phyloP scores from a whole-genome alignment of 2,113 vertebrate genomes.

The Stictonetta naevosa region DNA sequence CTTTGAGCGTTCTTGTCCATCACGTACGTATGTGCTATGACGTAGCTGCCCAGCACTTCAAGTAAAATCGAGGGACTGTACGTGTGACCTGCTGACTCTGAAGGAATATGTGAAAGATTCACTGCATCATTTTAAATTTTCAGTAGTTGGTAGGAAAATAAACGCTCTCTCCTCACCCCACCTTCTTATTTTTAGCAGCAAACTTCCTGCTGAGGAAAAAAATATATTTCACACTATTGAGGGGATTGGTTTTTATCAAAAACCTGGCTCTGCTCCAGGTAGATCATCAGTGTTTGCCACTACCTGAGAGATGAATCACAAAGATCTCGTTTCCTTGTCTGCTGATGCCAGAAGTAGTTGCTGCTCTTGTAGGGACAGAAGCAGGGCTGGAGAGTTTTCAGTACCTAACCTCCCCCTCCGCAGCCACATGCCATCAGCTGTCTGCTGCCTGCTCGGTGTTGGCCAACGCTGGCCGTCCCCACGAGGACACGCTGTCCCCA shows the following conservation, averaged over 20 bases:
- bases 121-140: not conserved
- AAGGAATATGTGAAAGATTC: slow-evolving; percentile 32
- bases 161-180: slow-evolving; percentile 2
- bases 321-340: not conserved
- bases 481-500: not conserved
- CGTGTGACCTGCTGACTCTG: slow-evolving; percentile 15
- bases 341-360: accelerated
- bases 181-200: slow-evolving; percentile 48
- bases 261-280: slow-evolving; percentile 17
- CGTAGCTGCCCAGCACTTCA: accelerated
- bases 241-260: not conserved
- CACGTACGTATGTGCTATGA: not conserved
- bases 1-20: not conserved
- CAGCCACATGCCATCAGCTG: accelerated
- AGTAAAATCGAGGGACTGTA: not conserved
- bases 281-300: not conserved
- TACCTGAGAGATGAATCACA: not conserved
- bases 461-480: not conserved
- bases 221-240: not conserved
- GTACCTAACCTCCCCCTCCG: not conserved
- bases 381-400: not conserved
- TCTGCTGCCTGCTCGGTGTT: not conserved
- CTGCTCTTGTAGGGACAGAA: not conserved
- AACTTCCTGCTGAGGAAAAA: slow-evolving; percentile 33
- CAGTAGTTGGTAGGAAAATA: slow-evolving; percentile 13